phyloP scores from a whole-genome alignment of 2,797 vertebrate genomes.

The Momotus momota region DNA sequence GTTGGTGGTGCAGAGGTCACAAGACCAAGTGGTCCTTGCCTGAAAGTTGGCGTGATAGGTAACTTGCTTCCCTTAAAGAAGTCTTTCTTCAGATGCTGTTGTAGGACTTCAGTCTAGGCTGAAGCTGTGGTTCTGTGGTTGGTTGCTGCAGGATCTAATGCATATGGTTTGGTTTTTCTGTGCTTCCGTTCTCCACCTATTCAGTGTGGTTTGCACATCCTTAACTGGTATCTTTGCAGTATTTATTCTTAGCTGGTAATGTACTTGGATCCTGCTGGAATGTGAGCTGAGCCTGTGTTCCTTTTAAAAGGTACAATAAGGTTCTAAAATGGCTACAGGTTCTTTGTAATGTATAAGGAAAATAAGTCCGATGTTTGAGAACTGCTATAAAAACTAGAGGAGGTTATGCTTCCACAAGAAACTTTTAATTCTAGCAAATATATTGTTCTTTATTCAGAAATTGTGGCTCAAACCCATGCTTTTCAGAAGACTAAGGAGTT shows the following conservation, averaged over 20 bases:
- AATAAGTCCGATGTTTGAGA: neutral
- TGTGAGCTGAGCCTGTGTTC: neutral
- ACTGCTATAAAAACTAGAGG: neutral
- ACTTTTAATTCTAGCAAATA: neutral
- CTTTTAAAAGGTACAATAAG: neutral
- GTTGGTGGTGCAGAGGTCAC: neutral
- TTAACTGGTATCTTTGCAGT: neutral
- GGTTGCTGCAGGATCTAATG: neutral
- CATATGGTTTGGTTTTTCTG: neutral
- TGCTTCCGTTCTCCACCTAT: neutral
- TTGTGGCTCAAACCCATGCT: neutral
- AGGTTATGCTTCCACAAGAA: neutral
- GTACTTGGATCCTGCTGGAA: neutral
- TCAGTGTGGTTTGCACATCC: neutral
- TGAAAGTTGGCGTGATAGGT: neutral
- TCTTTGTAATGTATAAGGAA: neutral
- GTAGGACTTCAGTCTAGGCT: neutral
- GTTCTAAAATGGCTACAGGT: neutral
- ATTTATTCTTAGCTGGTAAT: neutral
- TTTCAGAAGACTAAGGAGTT: neutral
- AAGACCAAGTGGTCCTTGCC: fast-evolving
- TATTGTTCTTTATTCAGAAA: neutral
- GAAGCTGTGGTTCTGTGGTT: neutral
- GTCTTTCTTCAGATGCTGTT: neutral
- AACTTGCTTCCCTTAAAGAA: neutral